Percentiles rank a stretch among this genome's conserved stretches.
These are phyloP conservation scores for Mustelus asterias DNA, from an alignment of 2,113 vertebrate species.

Conservation along the genomic window DNA sequence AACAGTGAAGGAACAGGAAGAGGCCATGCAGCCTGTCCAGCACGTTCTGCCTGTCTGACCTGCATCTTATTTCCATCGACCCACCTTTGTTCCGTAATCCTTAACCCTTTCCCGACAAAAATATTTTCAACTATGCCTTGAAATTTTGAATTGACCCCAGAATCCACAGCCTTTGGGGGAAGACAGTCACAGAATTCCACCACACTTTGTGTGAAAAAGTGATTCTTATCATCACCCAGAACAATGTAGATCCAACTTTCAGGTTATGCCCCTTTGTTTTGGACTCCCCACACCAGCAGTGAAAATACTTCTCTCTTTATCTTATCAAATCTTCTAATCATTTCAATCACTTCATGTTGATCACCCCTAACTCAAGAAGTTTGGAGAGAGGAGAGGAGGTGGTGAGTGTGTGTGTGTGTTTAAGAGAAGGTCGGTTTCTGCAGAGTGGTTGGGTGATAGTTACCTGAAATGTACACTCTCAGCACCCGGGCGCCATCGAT, in stretches of 20 bases:
- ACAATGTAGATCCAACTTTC: background rate
- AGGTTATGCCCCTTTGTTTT: background rate
- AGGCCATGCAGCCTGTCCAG: background rate
- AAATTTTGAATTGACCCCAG: background rate
- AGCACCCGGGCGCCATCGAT: conserved; percentile 50
- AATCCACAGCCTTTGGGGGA: background rate
- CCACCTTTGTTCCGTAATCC: background rate
- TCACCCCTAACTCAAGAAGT: background rate
- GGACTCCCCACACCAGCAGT: background rate
- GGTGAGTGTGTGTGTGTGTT: background rate
- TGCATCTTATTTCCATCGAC: background rate
- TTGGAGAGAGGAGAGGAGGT: background rate
- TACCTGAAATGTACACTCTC: conserved; percentile 62
- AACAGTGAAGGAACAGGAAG: background rate
- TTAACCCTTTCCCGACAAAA: background rate
- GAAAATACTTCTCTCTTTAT: background rate
- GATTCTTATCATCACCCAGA: background rate
- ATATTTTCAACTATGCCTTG: background rate
- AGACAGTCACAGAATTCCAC: background rate
- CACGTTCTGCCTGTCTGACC: background rate
- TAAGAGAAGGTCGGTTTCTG: background rate
- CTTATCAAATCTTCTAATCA: background rate
- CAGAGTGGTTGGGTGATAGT: conserved; percentile 31
- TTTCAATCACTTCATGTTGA: background rate
- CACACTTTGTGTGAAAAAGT: background rate